Base-by-base conservation (phyloP, 2,113 vertebrate genomes). In the Sander vitreus region DNA sequence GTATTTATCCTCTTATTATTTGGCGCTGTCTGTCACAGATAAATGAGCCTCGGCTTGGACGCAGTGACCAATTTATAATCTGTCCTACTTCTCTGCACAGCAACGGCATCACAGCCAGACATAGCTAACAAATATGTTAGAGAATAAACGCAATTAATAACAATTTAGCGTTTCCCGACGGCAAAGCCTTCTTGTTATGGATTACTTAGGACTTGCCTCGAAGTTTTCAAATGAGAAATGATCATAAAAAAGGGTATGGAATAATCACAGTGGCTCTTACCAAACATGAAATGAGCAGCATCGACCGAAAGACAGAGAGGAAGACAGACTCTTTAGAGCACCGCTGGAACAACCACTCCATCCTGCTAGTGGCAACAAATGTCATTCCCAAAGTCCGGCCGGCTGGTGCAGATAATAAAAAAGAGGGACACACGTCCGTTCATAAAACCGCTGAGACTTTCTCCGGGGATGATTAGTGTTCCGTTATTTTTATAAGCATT, bases 1-100 rank as follows among this genome's bases (percentile, higher is more conserved):
- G 70, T 63, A 75, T 92, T 87, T 85, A 91, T 93, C 88, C 89
- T 90, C 90, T 84, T 85, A 83, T 82, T 87, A 84, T 92, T 87
- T 88, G 88, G 73, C 59, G 25, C 86, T 85, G 89, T 78, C 79
- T 84, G 79, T 80, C 85, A 85, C 85, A 89, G 77, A 86, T 81
- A 85, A 84, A 90, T 86, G 83, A 90, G 75, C 73, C 80, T 78
- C 54, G 80, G 79, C 73, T 70, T 75, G 76, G 85, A 80, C 14
- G 14, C 80, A 73, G 45, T 65, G 84, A 83, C 80, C 83, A 90
- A 80, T 87, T 87, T 85, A 84, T 91, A 93, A 92, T 90, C 88
- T 87, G 85, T 80, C 80, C 88, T 81, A 86, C 67, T 90, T 91
- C 69, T 73, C 39, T 75, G 72, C 60, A 39, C 85, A 45, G 62